Base-by-base conservation (phyloP, 2,797 vertebrate genomes). In the Schizothorax lantsangensis region DNA sequence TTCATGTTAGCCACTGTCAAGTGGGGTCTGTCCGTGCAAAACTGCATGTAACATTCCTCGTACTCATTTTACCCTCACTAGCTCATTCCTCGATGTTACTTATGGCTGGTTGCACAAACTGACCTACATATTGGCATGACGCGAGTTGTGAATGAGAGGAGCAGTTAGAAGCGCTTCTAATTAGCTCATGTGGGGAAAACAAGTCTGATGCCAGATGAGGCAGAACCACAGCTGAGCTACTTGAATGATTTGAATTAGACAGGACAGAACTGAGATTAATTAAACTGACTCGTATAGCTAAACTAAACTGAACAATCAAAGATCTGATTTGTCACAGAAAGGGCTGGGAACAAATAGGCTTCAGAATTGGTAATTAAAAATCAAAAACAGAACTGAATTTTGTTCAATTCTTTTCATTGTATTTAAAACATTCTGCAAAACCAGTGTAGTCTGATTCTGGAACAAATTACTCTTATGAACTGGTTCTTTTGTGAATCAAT, bases 121-220 rank as follows among this genome's bases (percentile, higher is more conserved):
- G 26, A 47, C 38, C 54, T 47, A 33, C 26, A 83, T 47, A 33
- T 36, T 11, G 38, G 33, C 8, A 2, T 33, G 69, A 62, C 38
- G 7, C 4, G 8, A 47, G 54, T 47, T 84, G 14, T 75, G 71
- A 75, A 64, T 84, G 30, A 66, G 8, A 73, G 26, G 9, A 57
- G 72, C 3, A 12, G 75, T 57, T 84, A 74, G 57, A 75, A 12
- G 64, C 10, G 0, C 21, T 38, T 49, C 30, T 81, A 52, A 81
- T 81, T 69, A 81, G 45, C 12, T 69, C 12, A n/a, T 52, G 45
- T 72, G 66, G 47, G 33, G 47, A 82, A 54, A 71, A 71, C 54
- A 26, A 11, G 7, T 82, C 64, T 71, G 66, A 36, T 54, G 47
- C 21, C 4, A 23, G 45, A n/a, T 71, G 47, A n/a, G 14, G 33